Conservation (phyloP, 1,140 invertebrate genomes). For the Drosophila trapezifrons region DNA sequence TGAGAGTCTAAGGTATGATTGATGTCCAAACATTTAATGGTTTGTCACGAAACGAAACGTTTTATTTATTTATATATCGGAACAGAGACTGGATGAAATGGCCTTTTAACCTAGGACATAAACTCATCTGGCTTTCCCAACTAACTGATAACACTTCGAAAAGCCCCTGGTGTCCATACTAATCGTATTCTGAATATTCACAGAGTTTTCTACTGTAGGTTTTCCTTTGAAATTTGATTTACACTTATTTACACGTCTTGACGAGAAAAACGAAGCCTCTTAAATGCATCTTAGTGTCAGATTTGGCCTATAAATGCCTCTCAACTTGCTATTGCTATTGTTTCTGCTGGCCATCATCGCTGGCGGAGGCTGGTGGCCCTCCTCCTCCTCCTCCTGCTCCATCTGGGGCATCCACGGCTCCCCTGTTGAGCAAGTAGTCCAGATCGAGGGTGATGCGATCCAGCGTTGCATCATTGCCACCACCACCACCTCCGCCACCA, state of each 20-base stretch:
- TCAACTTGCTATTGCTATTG: constrained; percentile 44
- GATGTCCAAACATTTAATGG: constrained; percentile 17
- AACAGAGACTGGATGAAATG: constrained; percentile 12
- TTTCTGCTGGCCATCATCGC: constrained; percentile 51
- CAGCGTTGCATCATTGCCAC: constrained; percentile 85
- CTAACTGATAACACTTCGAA: constrained; percentile 10
- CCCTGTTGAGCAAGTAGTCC: constrained; percentile 88
- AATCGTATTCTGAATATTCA: constrained; percentile 38
- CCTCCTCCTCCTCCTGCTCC: constrained; percentile 29
- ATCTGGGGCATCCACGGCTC: constrained; percentile 33
- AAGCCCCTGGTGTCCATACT: constrained; percentile 6
- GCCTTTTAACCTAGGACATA: constrained; percentile 6
- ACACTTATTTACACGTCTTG: constrained; percentile 45
- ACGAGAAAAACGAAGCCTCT: constrained; percentile 37
- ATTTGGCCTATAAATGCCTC: constrained; percentile 10
- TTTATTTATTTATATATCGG: background rate
- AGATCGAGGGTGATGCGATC: constrained; percentile 90
- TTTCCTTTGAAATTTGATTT: constrained; percentile 24
- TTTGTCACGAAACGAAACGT: background rate
- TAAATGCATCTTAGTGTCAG: constrained; percentile 49
- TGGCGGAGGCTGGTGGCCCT: constrained; percentile 21
- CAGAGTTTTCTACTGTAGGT: constrained; percentile 35
- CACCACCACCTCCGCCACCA: constrained; percentile 6
- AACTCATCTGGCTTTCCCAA: constrained; percentile 8
- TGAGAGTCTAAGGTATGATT: constrained; percentile 25